Conservation (phyloP, 1,140 invertebrate species). For the Trachymyrmex cornetzi region DNA sequence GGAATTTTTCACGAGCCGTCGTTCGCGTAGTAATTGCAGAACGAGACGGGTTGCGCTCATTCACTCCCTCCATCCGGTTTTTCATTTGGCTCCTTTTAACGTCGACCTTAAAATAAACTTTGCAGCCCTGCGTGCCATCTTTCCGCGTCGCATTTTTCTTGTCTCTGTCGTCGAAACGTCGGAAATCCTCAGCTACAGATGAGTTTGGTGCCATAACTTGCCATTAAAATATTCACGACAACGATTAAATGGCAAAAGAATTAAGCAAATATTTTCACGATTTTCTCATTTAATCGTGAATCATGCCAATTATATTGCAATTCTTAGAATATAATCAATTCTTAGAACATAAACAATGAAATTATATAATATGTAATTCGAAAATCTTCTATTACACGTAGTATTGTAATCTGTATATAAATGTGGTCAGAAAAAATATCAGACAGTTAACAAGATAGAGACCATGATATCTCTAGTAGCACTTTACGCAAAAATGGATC, state of each 20-base stretch:
- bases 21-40: constrained; percentile 73
- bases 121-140: constrained; percentile 65
- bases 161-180: constrained; percentile 29
- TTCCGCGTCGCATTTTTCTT: constrained; percentile 47
- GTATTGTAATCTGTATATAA: background rate
- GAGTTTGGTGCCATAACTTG: constrained; percentile 6
- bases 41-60: constrained; percentile 56
- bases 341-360: background rate
- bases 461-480: background rate
- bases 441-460: constrained; percentile 29
- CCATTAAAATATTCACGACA: constrained; percentile 21
- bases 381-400: background rate
- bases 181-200: background rate
- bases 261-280: background rate
- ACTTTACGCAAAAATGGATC: constrained; percentile 34
- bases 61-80: constrained; percentile 73
- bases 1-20: constrained; percentile 54
- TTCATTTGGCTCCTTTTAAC: constrained; percentile 77
- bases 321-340: background rate
- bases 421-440: background rate
- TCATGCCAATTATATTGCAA: background rate
- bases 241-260: background rate
- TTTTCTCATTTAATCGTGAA: background rate
- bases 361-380: constrained; percentile 7
- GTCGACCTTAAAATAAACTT: constrained; percentile 79